phyloP scores from a whole-genome alignment of 2,888 invertebrate genomes.

The Rhingia campestris region DNA sequence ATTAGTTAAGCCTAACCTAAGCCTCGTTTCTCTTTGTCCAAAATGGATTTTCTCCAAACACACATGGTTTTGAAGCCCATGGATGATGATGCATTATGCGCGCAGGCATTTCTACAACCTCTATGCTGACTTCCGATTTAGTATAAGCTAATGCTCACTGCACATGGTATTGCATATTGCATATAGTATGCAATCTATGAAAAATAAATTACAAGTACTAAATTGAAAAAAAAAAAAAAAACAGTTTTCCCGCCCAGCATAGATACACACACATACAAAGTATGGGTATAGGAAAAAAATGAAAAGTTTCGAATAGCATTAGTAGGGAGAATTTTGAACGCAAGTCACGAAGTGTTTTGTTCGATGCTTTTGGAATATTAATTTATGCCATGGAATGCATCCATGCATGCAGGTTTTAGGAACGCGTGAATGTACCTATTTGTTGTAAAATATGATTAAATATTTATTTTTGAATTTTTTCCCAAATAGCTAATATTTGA shows the following conservation, averaged over 20 bases:
- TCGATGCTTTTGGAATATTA: slow-evolving; percentile 52
- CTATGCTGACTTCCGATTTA: slow-evolving; percentile 44
- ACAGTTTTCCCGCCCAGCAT: slow-evolving; percentile 43
- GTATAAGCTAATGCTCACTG: slow-evolving; percentile 1
- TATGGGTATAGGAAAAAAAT: background rate
- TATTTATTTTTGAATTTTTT: too few species aligned
- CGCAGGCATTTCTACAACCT: slow-evolving; percentile 40
- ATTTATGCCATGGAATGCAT: slow-evolving; percentile 48
- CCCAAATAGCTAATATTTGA: too few species aligned
- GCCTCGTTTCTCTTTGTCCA: slow-evolving; percentile 31
- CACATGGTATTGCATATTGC: slow-evolving; percentile 7
- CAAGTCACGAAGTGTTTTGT: slow-evolving; percentile 62
- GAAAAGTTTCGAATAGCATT: too few species aligned
- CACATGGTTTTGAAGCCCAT: background rate
- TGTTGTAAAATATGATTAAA: slow-evolving; percentile 9
- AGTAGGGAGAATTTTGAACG: background rate
- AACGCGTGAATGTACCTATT: background rate
- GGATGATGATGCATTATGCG: slow-evolving; percentile 19
- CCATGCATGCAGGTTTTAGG: background rate
- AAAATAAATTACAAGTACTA: slow-evolving; percentile 41
- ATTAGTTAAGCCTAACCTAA: slow-evolving; percentile 19
- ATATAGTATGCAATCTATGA: slow-evolving; percentile 5
- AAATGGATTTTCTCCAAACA: background rate
- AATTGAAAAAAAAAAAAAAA: slow-evolving; percentile 23
- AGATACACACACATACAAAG: slow-evolving; percentile 12